Conservation (phyloP, 1,140 invertebrate species). For the Protaetia brevitarsis region DNA sequence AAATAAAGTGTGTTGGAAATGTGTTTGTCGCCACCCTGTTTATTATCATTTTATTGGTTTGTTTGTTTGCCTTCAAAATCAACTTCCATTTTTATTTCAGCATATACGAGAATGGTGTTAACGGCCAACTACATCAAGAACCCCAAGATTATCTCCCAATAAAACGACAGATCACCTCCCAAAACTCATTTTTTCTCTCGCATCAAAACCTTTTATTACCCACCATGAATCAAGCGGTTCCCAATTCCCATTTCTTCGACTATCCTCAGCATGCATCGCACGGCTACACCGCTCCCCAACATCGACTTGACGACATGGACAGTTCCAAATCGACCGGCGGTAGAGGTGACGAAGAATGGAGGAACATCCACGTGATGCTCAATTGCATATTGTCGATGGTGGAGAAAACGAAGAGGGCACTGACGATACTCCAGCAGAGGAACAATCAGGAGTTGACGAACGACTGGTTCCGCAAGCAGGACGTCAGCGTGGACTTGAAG, state of each 20-base stretch:
- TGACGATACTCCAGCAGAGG: slow-evolving; percentile 85
- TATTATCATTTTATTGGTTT: too few relatives aligned
- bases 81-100: slow-evolving; percentile 32
- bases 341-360: slow-evolving; percentile 72
- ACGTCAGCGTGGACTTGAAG: slow-evolving; percentile 46
- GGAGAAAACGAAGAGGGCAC: slow-evolving; percentile 87
- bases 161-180: slow-evolving; percentile 49
- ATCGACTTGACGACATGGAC: slow-evolving; percentile 30
- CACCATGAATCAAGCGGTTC: slow-evolving; percentile 41
- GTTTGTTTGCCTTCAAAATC: too few relatives aligned
- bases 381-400: slow-evolving; percentile 96
- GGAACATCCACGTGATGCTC: slow-evolving; percentile 91
- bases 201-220: slow-evolving; percentile 53
- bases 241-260: slow-evolving; percentile 54
- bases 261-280: slow-evolving; percentile 50
- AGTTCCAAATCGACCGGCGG: slow-evolving; percentile 23
- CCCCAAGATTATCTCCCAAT: slow-evolving; percentile 42
- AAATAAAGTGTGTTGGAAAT: too few relatives aligned
- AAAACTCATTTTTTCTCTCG: slow-evolving; percentile 48
- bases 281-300: slow-evolving; percentile 25
- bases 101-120: slow-evolving; percentile 44
- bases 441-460: slow-evolving; percentile 49
- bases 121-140: slow-evolving; percentile 38
- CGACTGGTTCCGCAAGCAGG: slow-evolving; percentile 45
- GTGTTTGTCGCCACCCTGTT: too few relatives aligned